Conservation (phyloP, 1,140 invertebrate genomes). For the Palaemon carinicauda region DNA sequence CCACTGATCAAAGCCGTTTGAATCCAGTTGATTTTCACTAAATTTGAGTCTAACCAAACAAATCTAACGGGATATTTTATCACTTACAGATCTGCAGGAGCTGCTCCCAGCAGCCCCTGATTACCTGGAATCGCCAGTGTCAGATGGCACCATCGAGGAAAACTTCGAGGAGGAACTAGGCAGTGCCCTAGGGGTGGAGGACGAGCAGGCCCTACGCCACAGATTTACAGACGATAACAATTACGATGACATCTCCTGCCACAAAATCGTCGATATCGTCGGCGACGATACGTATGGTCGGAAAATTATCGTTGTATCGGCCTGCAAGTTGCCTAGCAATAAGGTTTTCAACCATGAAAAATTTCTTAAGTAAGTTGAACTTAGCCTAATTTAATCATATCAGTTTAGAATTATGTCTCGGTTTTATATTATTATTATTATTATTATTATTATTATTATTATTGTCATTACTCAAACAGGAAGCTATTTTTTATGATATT, state of each 20-base stretch:
- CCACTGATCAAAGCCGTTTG: too few relatives aligned
- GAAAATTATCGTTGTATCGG: conserved; percentile 94
- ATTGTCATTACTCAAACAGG: too few relatives aligned
- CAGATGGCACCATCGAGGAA: conserved; percentile 89
- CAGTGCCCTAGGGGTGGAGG: conserved; percentile 63
- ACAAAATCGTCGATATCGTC: conserved; percentile 88
- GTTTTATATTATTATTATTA: neutral
- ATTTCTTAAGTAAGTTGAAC: conserved; percentile 76
- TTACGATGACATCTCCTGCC: conserved; percentile 80
- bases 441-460: neutral
- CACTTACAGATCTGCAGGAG: conserved; percentile 32
- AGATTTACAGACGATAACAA: conserved; percentile 68
- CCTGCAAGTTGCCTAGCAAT: conserved; percentile 89
- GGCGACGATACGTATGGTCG: conserved; percentile 90
- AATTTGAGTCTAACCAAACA: neutral
- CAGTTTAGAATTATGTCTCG: neutral
- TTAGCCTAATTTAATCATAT: too few relatives aligned
- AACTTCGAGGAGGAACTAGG: conserved; percentile 86
- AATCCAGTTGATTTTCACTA: neutral
- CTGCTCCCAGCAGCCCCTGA: conserved; percentile 64
- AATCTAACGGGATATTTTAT: neutral
- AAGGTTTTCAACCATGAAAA: conserved; percentile 83
- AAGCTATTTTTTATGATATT: too few relatives aligned
- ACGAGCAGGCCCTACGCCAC: conserved; percentile 65
- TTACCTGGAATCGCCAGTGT: conserved; percentile 79